phyloP scores from a whole-genome alignment of 35 echinoderm and acorn worm genomes.

The Anneissia japonica region DNA sequence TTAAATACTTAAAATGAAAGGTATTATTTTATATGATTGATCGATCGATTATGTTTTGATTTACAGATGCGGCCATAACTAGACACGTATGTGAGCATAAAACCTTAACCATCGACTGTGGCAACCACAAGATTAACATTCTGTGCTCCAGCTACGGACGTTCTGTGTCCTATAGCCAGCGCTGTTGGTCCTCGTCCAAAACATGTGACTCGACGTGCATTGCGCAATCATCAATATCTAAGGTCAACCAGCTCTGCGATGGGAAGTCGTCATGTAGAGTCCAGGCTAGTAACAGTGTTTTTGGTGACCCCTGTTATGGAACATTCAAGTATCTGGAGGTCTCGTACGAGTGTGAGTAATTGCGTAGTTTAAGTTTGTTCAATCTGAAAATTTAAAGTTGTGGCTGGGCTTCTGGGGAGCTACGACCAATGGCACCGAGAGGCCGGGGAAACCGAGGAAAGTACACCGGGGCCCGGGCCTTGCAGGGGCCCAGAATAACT shows the following conservation, averaged over 20 bases:
- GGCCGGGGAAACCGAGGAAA: too few species aligned
- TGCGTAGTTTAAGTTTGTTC: too few species aligned
- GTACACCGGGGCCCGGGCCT: too few species aligned
- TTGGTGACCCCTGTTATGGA: conserved; percentile 17
- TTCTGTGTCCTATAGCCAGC: background rate
- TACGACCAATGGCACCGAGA: too few species aligned
- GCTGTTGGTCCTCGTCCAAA: background rate
- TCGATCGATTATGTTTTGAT: background rate
- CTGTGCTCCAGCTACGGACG: background rate
- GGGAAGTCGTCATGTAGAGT: background rate
- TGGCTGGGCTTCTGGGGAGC: too few species aligned
- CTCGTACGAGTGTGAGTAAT: conserved; percentile 3
- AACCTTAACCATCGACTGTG: background rate
- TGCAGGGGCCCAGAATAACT: too few species aligned
- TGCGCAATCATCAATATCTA: too few species aligned
- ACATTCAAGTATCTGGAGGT: conserved; percentile 44
- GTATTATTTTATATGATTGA: too few species aligned
- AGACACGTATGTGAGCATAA: background rate
- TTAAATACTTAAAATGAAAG: too few species aligned
- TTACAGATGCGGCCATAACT: background rate
- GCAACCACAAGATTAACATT: background rate
- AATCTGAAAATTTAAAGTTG: too few species aligned
- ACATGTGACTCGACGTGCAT: background rate
- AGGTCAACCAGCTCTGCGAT: background rate
- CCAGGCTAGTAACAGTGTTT: conserved; percentile 8